Percentiles rank a stretch among this genome's conserved stretches.
These are phyloP conservation scores for Poeciliopsis prolifica DNA, from an alignment of 2,113 vertebrate genomes.

Conservation along the genomic window DNA sequence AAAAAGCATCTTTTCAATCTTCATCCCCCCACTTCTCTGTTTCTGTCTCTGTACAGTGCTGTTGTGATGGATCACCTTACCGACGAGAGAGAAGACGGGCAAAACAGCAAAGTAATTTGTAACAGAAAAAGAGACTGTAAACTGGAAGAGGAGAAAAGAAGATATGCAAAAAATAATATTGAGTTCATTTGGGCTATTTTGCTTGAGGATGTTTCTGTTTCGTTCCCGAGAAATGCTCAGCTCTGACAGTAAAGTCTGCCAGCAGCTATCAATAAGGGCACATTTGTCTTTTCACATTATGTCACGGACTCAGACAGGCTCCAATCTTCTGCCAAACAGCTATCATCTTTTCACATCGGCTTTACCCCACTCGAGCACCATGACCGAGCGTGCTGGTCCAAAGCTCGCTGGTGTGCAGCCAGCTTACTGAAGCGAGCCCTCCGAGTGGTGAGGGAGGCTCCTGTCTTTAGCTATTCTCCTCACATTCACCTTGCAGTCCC, in stretches of 20 bases:
- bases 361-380: not conserved
- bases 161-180: conserved; percentile 3
- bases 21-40: not conserved
- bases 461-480: conserved; percentile 72
- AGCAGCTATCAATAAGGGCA: not conserved
- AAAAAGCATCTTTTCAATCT: conserved; percentile 24
- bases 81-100: conserved; percentile 20
- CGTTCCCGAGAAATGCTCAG: not conserved
- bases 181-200: not conserved
- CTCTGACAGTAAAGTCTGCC: not conserved
- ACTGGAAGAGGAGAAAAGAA: conserved; percentile 43
- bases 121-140: conserved; percentile 28
- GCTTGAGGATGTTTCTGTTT: conserved; percentile 9
- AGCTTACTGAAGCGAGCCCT: conserved; percentile 45
- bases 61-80: conserved; percentile 47
- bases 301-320: conserved; percentile 1
- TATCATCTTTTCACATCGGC: conserved; percentile 8
- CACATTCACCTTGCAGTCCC: conserved; percentile 79
- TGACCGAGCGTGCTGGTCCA: conserved; percentile 8
- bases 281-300: not conserved
- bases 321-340: conserved; percentile 5
- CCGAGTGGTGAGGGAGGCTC: conserved; percentile 20
- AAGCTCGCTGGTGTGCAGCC: conserved; percentile 46
- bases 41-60: conserved; percentile 23
- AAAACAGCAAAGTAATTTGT: not conserved